Evolutionary conservation across 2,797 vertebrate genomes (phyloP).

Genomic region (Bufotes viridis): DNA sequence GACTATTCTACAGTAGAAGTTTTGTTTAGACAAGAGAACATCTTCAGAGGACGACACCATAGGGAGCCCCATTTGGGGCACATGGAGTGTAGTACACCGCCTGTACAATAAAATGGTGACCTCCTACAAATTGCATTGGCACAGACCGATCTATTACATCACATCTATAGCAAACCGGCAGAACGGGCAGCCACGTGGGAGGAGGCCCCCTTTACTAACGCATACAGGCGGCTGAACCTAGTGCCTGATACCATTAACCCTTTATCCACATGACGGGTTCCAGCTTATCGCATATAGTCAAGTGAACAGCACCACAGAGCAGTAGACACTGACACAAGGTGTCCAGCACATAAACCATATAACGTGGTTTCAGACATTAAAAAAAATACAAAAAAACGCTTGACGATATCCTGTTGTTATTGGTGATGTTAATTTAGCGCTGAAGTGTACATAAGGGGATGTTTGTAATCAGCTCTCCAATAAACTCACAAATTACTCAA

Average conservation of each 20-base stretch:
- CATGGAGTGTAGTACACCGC: background rate
- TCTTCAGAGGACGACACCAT: background rate
- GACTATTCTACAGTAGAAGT: background rate
- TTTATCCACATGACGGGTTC: background rate
- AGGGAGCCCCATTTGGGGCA: background rate
- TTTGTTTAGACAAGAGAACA: background rate
- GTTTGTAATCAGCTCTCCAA: constrained; percentile 90
- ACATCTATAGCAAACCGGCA: background rate
- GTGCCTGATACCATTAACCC: background rate
- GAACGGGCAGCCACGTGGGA: background rate
- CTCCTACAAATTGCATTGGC: background rate
- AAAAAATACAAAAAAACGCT: constrained; percentile 72
- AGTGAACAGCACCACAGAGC: background rate
- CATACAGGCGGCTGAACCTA: background rate
- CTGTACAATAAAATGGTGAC: background rate
- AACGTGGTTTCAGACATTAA: constrained; percentile 58
- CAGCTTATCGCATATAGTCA: background rate
- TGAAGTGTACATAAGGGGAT: constrained; percentile 90
- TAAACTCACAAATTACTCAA: constrained; percentile 86
- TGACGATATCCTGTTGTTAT: constrained; percentile 86
- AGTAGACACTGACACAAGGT: background rate
- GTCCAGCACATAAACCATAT: background rate
- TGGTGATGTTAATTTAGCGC: constrained; percentile 95
- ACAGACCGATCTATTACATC: background rate
- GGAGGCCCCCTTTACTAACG: background rate